Conservation (phyloP, 2,797 vertebrate genomes). For the Lithobates sylvaticus region DNA sequence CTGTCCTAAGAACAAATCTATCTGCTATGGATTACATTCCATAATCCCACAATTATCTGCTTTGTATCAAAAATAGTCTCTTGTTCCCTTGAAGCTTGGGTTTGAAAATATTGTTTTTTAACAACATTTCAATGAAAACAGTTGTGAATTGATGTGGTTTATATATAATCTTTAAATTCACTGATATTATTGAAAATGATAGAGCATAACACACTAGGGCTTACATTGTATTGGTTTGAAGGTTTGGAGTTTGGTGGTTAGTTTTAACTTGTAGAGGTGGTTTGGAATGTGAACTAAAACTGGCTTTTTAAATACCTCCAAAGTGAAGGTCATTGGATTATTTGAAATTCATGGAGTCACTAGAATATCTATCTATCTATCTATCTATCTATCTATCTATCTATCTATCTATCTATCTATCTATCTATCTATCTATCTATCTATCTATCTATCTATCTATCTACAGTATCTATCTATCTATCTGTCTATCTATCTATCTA, state of each 20-base stretch:
- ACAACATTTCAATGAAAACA: not conserved
- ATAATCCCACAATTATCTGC: slow-evolving; percentile 43
- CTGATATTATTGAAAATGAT: not conserved
- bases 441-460: too few relatives aligned
- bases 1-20: slow-evolving; percentile 1
- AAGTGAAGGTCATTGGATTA: not conserved
- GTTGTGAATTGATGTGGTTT: not conserved
- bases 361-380: too few relatives aligned
- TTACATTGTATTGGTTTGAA: not conserved
- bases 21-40: slow-evolving; percentile 9
- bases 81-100: not conserved
- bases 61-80: not conserved
- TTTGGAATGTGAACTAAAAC: not conserved
- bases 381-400: too few relatives aligned
- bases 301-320: not conserved
- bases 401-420: too few relatives aligned
- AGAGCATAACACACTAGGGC: not conserved
- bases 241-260: not conserved
- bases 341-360: not conserved
- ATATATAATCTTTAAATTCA: not conserved
- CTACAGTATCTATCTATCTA: too few relatives aligned
- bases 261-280: not conserved
- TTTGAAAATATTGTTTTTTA: slow-evolving; percentile 4
- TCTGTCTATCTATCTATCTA: too few relatives aligned
- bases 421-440: too few relatives aligned